Percentiles rank a stretch among this genome's conserved stretches.
Evolutionary conservation across 2,797 vertebrate species (phyloP).

Genomic region (Dendrocincla fuliginosa): DNA sequence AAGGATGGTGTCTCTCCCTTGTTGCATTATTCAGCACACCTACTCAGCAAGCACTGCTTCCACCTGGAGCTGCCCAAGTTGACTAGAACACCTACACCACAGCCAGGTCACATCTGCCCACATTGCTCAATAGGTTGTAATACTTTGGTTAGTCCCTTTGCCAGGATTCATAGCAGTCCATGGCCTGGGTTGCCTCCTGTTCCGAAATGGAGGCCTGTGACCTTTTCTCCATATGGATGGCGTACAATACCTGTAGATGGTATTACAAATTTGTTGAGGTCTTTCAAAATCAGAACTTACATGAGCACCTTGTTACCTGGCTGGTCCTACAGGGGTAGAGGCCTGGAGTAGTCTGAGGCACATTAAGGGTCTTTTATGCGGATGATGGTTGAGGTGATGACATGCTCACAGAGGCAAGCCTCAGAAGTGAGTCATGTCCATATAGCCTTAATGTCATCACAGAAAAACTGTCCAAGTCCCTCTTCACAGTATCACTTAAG

Average conservation of each 20-base stretch:
- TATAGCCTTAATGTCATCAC: background rate
- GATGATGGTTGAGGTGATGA: background rate
- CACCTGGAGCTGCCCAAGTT: background rate
- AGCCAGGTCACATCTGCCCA: background rate
- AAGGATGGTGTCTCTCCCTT: background rate
- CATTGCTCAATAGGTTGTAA: background rate
- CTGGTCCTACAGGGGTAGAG: background rate
- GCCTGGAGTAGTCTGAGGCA: background rate
- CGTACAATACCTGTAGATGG: background rate
- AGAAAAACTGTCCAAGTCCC: background rate
- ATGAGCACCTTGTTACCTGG: background rate
- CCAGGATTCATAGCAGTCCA: background rate
- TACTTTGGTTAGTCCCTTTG: background rate
- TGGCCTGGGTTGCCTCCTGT: background rate
- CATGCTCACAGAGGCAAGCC: background rate
- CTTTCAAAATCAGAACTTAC: background rate
- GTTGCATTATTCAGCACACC: background rate
- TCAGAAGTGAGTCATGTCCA: background rate
- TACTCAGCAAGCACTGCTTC: background rate
- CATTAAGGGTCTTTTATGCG: background rate
- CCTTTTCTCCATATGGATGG: background rate
- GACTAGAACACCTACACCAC: background rate
- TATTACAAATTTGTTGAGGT: background rate
- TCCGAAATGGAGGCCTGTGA: background rate
- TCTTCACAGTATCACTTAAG: background rate